Evolutionary conservation across 30 jellyfish, hydroid and myxozoan genomes (phyloP).

Genomic region (Calvadosia cruxmelitensis): DNA sequence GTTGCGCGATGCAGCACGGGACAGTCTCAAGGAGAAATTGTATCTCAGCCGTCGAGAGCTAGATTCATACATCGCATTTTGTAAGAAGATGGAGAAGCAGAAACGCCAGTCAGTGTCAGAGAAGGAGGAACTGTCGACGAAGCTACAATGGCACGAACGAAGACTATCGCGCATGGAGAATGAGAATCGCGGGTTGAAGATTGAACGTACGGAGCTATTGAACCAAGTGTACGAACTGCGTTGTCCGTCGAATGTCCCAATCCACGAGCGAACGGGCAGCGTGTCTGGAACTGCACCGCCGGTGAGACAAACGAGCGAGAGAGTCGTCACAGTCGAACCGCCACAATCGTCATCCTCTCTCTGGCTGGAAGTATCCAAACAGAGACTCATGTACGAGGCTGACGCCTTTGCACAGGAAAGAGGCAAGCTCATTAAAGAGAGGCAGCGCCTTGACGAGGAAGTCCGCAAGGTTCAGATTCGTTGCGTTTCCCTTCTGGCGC

Average conservation of each 20-base stretch:
- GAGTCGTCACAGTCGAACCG: constrained; percentile 2
- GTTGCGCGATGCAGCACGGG: constrained; percentile 63
- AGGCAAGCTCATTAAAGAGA: constrained; percentile 65
- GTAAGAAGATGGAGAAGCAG: constrained; percentile 93
- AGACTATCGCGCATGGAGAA: constrained; percentile 62
- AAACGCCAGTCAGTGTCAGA: constrained; percentile 90
- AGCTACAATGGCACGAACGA: constrained; percentile 90
- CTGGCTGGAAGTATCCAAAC: constrained; percentile 64
- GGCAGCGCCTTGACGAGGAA: constrained; percentile 95
- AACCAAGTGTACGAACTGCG: constrained; percentile 82
- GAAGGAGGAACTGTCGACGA: constrained; percentile 83
- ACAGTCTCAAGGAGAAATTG: constrained; percentile 64
- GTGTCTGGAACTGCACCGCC: constrained; percentile 6
- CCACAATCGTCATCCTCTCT: constrained; percentile 48
- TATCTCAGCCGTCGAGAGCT: constrained; percentile 83
- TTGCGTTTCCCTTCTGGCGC: constrained; percentile 85
- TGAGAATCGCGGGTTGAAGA: constrained; percentile 68
- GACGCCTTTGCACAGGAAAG: constrained; percentile 97
- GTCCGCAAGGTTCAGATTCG: constrained; percentile 77
- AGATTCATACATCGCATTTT: constrained; percentile 87
- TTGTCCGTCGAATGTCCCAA: constrained; percentile 65
- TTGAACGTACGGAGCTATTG: constrained; percentile 74
- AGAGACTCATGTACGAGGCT: constrained; percentile 76
- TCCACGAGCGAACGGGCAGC: constrained; percentile 33
- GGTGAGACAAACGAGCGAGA: neutral